Conservation (phyloP, 92 coral and sea anemone species). For the Paragorgia papillata region DNA sequence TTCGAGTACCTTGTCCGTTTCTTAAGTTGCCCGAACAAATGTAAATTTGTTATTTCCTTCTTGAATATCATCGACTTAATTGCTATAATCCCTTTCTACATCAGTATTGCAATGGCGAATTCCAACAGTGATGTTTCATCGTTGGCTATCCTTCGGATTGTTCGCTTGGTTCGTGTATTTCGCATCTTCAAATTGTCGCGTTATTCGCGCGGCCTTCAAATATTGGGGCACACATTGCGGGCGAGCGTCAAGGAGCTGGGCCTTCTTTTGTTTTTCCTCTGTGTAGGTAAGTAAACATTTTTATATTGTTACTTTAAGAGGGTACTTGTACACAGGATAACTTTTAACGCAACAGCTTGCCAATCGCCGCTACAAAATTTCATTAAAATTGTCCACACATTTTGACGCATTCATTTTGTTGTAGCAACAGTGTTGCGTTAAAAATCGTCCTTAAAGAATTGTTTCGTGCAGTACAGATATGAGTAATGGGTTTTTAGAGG, state of each 20-base stretch:
- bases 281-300: slow-evolving; percentile 70
- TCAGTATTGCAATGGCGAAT: slow-evolving; percentile 78
- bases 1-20: slow-evolving; percentile 81
- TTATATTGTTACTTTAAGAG: neutral
- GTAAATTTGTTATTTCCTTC: slow-evolving; percentile 83
- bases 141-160: slow-evolving; percentile 84
- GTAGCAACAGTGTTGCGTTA: too few species aligned
- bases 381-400: too few species aligned
- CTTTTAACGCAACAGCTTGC: too few species aligned
- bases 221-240: slow-evolving; percentile 91
- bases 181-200: slow-evolving; percentile 97
- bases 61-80: slow-evolving; percentile 87
- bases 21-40: slow-evolving; percentile 82
- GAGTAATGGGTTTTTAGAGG: too few species aligned
- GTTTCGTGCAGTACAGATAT: too few species aligned
- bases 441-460: too few species aligned
- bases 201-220: slow-evolving; percentile 95
- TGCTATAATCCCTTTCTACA: slow-evolving; percentile 87
- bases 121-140: slow-evolving; percentile 79
- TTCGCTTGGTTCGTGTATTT: slow-evolving; percentile 87
- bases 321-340: too few species aligned
- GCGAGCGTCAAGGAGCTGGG: slow-evolving; percentile 97
- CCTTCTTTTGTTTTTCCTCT: slow-evolving; percentile 83
- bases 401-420: too few species aligned
- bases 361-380: too few species aligned